A percentile compares a stretch with the other conserved stretches of the same genome.
phyloP scores from a whole-genome alignment of 2,797 vertebrate genomes.

The Leuciscus waleckii region DNA sequence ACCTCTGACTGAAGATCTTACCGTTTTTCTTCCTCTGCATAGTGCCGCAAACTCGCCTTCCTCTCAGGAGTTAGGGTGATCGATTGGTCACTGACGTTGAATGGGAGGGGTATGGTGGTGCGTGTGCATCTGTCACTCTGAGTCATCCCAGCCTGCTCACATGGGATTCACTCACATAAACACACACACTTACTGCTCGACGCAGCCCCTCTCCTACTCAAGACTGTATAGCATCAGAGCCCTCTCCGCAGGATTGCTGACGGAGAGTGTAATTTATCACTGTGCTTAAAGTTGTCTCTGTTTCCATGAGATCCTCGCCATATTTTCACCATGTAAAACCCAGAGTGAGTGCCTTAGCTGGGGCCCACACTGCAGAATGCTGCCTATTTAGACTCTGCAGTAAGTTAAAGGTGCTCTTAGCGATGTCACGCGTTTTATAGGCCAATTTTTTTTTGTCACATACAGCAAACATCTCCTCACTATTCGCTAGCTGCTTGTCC shows the following conservation, averaged over 20 bases:
- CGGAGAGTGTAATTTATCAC: constrained; percentile 25
- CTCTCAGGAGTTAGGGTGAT: constrained; percentile 49
- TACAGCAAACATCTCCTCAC: too few relatives aligned
- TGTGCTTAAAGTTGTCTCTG: constrained; percentile 9
- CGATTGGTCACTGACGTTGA: constrained; percentile 50
- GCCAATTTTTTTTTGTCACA: too few relatives aligned
- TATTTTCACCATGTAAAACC: constrained; percentile 19
- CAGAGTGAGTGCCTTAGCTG: background rate
- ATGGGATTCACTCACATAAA: constrained; percentile 32
- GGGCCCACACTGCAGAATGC: background rate
- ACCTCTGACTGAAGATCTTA: background rate
- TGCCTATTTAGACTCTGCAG: background rate
- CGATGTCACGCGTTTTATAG: too few relatives aligned
- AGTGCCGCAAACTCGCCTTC: constrained; percentile 37
- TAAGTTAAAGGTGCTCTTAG: too few relatives aligned
- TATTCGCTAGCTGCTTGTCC: too few relatives aligned
- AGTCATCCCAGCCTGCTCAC: constrained; percentile 58
- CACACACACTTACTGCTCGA: constrained; percentile 33
- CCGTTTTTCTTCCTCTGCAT: constrained; percentile 5
- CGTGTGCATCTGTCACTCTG: constrained; percentile 57
- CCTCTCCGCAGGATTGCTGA: constrained; percentile 11
- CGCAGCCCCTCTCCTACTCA: constrained; percentile 14
- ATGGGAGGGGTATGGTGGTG: constrained; percentile 31
- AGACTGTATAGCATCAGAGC: constrained; percentile 13
- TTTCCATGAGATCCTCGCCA: constrained; percentile 18